Conservation (phyloP, 2,113 vertebrate genomes). For the Anthoscopus minutus region DNA sequence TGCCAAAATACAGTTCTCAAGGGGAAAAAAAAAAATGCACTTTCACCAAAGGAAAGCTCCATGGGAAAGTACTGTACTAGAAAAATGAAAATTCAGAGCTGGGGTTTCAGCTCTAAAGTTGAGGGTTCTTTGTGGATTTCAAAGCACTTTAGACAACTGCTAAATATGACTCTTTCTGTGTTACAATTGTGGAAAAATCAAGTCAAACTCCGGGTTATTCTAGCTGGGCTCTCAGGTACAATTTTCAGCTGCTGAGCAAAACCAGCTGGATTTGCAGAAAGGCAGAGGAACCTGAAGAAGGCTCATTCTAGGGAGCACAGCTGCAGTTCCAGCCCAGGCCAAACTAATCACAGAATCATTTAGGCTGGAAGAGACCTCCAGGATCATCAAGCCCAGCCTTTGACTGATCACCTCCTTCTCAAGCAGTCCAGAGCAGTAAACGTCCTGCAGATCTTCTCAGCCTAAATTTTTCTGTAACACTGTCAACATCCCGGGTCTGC, state of each 20-base stretch:
- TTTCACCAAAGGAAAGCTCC: background rate
- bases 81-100: background rate
- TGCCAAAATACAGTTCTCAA: background rate
- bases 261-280: background rate
- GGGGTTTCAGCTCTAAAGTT: background rate
- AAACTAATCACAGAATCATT: background rate
- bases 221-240: accelerated
- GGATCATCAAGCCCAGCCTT: background rate
- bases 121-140: background rate
- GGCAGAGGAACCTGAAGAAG: background rate
- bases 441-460: background rate
- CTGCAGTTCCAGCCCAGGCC: background rate
- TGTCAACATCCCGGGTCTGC: background rate
- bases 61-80: background rate
- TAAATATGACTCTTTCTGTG: background rate
- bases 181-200: background rate
- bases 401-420: background rate
- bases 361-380: background rate
- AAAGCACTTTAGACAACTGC: background rate
- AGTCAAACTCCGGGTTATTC: background rate
- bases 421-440: background rate
- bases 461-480: background rate
- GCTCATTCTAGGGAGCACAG: accelerated
- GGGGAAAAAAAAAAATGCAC: accelerated
- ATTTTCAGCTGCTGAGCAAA: background rate